Evolutionary conservation across 53 echinoderm and acorn worm species (phyloP).

Genomic region (Apostichopus leukothele): DNA sequence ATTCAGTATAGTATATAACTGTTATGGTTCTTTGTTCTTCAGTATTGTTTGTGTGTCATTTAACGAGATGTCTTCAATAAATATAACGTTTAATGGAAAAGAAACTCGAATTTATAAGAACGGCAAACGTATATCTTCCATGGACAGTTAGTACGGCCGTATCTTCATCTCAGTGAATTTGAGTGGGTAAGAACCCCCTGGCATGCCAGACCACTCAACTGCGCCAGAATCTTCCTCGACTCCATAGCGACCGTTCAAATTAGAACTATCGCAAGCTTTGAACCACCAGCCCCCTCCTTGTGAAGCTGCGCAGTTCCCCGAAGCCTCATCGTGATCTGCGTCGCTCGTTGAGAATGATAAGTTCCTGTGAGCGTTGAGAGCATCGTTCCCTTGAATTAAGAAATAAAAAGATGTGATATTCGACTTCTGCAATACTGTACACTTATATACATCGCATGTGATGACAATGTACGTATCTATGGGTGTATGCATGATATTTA

Average conservation of each 20-base stretch:
- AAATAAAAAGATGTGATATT: too few species aligned
- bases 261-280: neutral
- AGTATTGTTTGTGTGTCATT: too few species aligned
- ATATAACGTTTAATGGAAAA: too few species aligned
- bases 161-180: neutral
- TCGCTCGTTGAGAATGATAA: neutral
- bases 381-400: neutral
- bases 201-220: neutral
- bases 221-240: neutral
- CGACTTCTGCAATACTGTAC: too few species aligned
- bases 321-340: neutral
- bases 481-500: too few species aligned
- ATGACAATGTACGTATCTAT: too few species aligned
- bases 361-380: neutral
- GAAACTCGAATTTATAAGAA: too few species aligned
- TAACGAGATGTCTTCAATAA: too few species aligned
- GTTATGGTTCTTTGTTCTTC: too few species aligned
- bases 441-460: too few species aligned
- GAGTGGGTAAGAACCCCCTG: neutral
- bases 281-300: slow-evolving; percentile 5
- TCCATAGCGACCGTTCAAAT: slow-evolving; percentile 13
- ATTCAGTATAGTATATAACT: too few species aligned
- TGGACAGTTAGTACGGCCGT: too few species aligned
- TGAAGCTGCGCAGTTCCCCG: neutral
- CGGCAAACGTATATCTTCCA: neutral